A percentile compares a stretch with the other conserved stretches of the same genome.
These are phyloP conservation scores for Acanthochromis polyacanthus DNA, from an alignment of 2,113 vertebrate species.

Conservation along the genomic window DNA sequence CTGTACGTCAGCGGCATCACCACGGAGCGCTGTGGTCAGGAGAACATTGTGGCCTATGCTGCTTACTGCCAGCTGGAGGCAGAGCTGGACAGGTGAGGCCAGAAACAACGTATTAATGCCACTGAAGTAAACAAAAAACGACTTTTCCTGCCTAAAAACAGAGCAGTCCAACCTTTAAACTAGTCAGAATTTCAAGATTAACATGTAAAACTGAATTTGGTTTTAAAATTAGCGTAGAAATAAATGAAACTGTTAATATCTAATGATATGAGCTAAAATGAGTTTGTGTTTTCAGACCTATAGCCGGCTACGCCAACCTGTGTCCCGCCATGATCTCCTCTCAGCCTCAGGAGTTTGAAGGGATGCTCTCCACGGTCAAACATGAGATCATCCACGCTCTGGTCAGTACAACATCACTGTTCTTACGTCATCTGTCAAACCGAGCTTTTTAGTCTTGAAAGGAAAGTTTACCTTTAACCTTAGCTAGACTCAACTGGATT, in stretches of 20 bases:
- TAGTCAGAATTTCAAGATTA: too few relatives aligned
- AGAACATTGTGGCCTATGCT: constrained; percentile 97
- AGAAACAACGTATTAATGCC: too few relatives aligned
- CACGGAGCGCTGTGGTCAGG: constrained; percentile 94
- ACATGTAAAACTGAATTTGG: too few relatives aligned
- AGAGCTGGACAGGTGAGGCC: constrained; percentile 90
- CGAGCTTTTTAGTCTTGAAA: background rate
- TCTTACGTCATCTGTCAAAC: background rate
- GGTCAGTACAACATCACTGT: constrained; percentile 80
- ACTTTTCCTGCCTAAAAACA: too few relatives aligned
- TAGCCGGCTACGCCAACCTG: constrained; percentile 97
- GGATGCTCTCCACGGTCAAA: constrained; percentile 98
- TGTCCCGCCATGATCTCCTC: constrained; percentile 98
- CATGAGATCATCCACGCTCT: constrained; percentile 97
- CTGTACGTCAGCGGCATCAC: constrained; percentile 95
- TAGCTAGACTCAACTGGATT: too few relatives aligned
- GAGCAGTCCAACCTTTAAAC: background rate
- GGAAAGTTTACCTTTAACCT: too few relatives aligned
- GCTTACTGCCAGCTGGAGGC: constrained; percentile 98
- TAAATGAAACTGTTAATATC: too few relatives aligned
- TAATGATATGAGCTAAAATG: background rate
- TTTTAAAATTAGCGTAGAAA: too few relatives aligned
- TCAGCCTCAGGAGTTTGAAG: constrained; percentile 93
- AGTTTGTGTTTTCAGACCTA: constrained; percentile 84
- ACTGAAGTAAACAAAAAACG: too few relatives aligned